Evolutionary conservation across 1,140 invertebrate genomes (phyloP), one percentile per base, ranked within the genome.

Genomic region (Gonioctena quinquepunctata): DNA sequence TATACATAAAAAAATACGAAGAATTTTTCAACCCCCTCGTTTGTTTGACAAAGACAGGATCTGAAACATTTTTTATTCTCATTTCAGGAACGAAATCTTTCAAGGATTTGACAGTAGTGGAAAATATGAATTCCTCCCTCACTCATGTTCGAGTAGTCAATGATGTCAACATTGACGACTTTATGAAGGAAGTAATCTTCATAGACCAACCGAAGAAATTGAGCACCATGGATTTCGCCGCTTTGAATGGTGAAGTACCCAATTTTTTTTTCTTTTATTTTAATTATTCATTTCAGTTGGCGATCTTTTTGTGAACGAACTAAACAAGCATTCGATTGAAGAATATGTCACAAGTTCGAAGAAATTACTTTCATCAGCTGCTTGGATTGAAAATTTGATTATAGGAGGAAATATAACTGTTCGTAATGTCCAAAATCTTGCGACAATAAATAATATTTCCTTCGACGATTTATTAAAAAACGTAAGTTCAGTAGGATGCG

Each of bases 371-470:
- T 23, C 52, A 8, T 52, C 49, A 7, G 57, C 33, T 42, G 8
- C 33, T 42, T 13, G 33, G 5, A 42, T 42, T n/a, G 63, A 73
- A 54, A 69, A 50, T 27, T 19, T 80, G 23, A 66, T 68, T 28
- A 64, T 80, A 13, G 74, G 67, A 8, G 76, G 77, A 49, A 76
- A 78, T 66, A 56, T 77, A 25, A 74, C 63, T 23, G 66, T 79
- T 8, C 63, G 62, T 21, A 74, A 76, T 60, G 49, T 75, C 13
- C 6, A 62, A 16, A 68, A 75, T 61, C 48, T 81, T 3, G 69
- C 66, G n/a, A 74, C 63, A 50, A 77, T 81, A 42, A 79, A 81
- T 65, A 64, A 62, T 19, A 60, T 75, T 11, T 54, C 76, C 52
- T 69, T 75, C 50, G 59, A 72, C 0, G 52, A 68, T 13, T 50